Base-by-base conservation (phyloP, 2,113 vertebrate species). In the Bubo scandiacus region DNA sequence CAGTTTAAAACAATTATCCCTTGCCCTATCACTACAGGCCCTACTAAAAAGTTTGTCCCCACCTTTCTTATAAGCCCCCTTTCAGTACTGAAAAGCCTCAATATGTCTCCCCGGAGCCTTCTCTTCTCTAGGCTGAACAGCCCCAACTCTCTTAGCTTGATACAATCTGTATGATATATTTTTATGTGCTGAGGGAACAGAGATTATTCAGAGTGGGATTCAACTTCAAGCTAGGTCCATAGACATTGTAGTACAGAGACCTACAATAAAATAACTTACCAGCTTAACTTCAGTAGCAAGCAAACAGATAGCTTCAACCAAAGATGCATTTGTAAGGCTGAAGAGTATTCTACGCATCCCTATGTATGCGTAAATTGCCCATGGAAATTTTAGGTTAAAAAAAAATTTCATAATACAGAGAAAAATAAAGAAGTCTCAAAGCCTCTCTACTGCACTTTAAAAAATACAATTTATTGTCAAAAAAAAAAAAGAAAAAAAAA, bases 71-170 rank as follows among this genome's bases (percentile, higher is more conserved):
- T 11, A 58, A 17, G 30, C 20, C 9, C 12, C 10, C 51, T 80
- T 45, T 12, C 51, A 6, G 36, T 36, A 62, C 17, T 82, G 47
- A 2, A 36, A 67, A 16, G 12, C 8, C 0, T 2, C 62, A 16
- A 5, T 15, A 34, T 27, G 26, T 58, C 26, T 43, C 10, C 26
- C 22, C 0, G 0, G 6, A 81, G 40, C 29, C 32, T 62, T 21
- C 62, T 25, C 13, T 49, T 84, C 71, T 59, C 47, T 21, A 45
- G 36, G 32, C 12, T 61, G 11, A 77, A 36, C 27, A 88, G 47
- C 3, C 4, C 14, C 47, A 78, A 23, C n/a, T 45, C 27, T 30
- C 14, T 78, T 65, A 51, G 63, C 12, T 12, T 45, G 36, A 36
- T 25, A 20, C 4, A 27, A 49, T n/a, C 54, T 15, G 26, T 40